Evolutionary conservation across 2,888 invertebrate species (phyloP), one percentile per base, ranked within the genome.

Genomic region (Elysia crispata): DNA sequence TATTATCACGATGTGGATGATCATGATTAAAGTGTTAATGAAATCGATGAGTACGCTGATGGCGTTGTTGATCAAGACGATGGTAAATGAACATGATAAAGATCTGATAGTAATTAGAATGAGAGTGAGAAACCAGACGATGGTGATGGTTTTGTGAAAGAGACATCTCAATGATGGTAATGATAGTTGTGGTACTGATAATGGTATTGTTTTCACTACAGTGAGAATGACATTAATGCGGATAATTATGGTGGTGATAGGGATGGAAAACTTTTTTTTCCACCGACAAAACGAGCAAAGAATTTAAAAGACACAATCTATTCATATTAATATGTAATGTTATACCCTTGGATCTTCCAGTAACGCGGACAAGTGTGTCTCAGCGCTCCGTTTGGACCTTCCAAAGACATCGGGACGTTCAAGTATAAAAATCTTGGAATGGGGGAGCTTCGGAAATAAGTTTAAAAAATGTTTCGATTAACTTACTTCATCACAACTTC

Each of bases 161-260:
- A n/a, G n/a, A n/a, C 28, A 30, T 50, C 11, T n/a, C 57, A 60
- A 33, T 75, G 62, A 33, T 75, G 62, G 23, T 60, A 60, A 62
- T 60, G 75, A 33, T 60, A n/a, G 30, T 75, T 60, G 30, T 75
- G 33, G 23, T 75, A 5, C 20, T 75, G 62, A 33, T 75, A 60
- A 33, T 75, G 62, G 30, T 60, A 33, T n/a, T 60, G 62, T 30
- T 75, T n/a, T 75, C 31, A 33, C 60, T 60, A 76, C 50, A 66
- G 1, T 49, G 66, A 76, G 1, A 41, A 23, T n/a, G 60, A 76
- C 33, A 8, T 1, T 62, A 62, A 76, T 11, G 33, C 1, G 23
- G 20, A 31, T n/a, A 62, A 13, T 30, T 13, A 41, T 18, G 62
- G 62, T 3, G 23, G 49, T 33, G 18, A 64, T 31, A 33, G 1